Evolutionary conservation across 2,113 vertebrate species (phyloP), one percentile per base, ranked within the genome.

Genomic region (Pterocles burchelli): DNA sequence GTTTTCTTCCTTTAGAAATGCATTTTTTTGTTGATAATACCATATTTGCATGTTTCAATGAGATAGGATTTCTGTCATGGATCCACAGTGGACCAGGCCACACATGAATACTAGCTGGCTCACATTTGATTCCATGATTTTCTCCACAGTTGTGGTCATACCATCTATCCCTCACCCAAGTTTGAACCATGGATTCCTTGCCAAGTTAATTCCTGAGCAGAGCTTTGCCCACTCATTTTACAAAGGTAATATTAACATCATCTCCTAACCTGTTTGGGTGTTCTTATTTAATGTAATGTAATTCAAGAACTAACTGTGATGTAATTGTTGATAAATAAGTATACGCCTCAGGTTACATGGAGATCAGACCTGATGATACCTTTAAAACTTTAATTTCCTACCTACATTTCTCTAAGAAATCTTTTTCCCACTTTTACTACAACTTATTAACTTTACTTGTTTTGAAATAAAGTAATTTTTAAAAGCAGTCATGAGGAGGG

Each of bases 111-210:
- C 65, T 96, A 98, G 97, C 95, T 96, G 96, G 95, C 96, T 98
- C 96, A 98, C 96, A 88, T 97, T 73, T 98, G 97, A 97, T 93
- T 97, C 96, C 97, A 95, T 98, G 96, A 97, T 98, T 98, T 97
- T 98, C 96, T 98, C 96, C 95, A 97, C 98, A 98, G 98, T 98
- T 98, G 98, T 98, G 97, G 98, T 98, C 97, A 98, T 98, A 97
- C 98, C 98, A 94, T 98, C 98, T 98, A 98, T 98, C 97, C 97
- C 98, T 97, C 98, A 98, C 96, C 98, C 98, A 98, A 98, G 98
- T 98, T 94, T 98, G 98, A 98, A 98, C 98, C 98, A 98, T 98
- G 98, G 98, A 98, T 98, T 98, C 95, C 98, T 98, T 98, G 98
- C 98, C 97, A 98, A 98, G 98, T 97, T 98, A 97, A 98, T 98